phyloP scores from a whole-genome alignment of 2,113 vertebrate genomes.

The Aleadryas rufinucha region DNA sequence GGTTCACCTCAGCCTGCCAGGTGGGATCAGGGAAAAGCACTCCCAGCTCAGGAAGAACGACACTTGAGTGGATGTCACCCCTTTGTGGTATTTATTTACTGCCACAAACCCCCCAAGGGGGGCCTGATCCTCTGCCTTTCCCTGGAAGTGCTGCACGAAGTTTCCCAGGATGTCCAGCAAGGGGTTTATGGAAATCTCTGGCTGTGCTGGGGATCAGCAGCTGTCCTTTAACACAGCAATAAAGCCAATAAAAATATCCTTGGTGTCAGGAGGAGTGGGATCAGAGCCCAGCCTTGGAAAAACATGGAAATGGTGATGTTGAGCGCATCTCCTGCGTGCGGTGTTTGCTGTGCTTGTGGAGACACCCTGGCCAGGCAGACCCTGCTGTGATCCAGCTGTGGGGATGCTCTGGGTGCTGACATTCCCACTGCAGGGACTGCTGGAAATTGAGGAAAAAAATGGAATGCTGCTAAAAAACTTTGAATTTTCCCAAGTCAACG shows the following conservation, averaged over 20 bases:
- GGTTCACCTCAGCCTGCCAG: background rate
- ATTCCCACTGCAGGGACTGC: background rate
- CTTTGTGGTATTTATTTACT: background rate
- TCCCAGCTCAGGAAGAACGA: background rate
- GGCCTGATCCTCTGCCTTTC: background rate
- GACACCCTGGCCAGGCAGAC: background rate
- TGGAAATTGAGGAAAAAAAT: background rate
- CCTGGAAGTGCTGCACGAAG: background rate
- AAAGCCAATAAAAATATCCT: background rate
- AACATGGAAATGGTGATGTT: background rate
- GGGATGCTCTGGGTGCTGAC: background rate
- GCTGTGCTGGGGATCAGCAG: background rate
- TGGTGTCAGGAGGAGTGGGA: background rate
- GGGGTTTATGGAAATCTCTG: background rate
- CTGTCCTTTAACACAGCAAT: background rate
- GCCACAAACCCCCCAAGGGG: background rate
- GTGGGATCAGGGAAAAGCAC: background rate
- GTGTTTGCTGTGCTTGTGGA: background rate
- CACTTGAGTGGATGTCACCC: background rate
- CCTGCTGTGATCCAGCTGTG: no score
- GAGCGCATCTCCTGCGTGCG: background rate
- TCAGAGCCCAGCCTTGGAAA: background rate
- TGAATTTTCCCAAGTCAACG: background rate
- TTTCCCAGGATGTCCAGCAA: background rate
- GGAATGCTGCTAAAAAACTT: background rate